Conservation (phyloP, 2,888 invertebrate genomes). For the Helicoverpa assulta region DNA sequence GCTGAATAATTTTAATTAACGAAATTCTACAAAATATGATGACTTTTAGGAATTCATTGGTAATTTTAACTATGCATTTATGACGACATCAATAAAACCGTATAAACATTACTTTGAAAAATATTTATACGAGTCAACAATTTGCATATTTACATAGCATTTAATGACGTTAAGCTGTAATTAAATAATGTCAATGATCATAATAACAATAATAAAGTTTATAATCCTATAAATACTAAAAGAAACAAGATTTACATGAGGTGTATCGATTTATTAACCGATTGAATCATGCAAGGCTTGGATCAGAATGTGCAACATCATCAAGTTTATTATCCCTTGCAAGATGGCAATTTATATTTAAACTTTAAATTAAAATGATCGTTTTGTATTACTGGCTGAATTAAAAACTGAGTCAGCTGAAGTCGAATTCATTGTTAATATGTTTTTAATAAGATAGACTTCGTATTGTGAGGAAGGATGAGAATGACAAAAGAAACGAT, state of each 20-base stretch:
- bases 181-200: constrained; percentile 29
- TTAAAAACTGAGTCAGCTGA: background rate
- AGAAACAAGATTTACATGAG: constrained; percentile 7
- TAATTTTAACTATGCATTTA: background rate
- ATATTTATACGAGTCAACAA: constrained; percentile 6
- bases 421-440: background rate
- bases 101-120: constrained; percentile 12
- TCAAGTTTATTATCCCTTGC: constrained; percentile 16
- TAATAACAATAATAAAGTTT: constrained; percentile 17
- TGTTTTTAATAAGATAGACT: background rate
- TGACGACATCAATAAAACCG: constrained; percentile 15
- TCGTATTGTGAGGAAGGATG: background rate
- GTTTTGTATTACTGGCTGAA: background rate
- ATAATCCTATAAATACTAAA: constrained; percentile 25
- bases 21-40: background rate
- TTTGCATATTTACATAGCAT: constrained; percentile 24
- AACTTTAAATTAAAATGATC: background rate
- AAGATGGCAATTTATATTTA: constrained; percentile 4
- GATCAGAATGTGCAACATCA: constrained; percentile 36
- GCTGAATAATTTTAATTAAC: background rate
- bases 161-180: constrained; percentile 13
- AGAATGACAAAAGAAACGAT: too few relatives aligned
- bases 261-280: constrained; percentile 9
- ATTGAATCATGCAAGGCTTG: constrained; percentile 3
- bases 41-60: constrained; percentile 1